phyloP scores from a whole-genome alignment of 2,113 vertebrate species.

The Ammodytes dubius region DNA sequence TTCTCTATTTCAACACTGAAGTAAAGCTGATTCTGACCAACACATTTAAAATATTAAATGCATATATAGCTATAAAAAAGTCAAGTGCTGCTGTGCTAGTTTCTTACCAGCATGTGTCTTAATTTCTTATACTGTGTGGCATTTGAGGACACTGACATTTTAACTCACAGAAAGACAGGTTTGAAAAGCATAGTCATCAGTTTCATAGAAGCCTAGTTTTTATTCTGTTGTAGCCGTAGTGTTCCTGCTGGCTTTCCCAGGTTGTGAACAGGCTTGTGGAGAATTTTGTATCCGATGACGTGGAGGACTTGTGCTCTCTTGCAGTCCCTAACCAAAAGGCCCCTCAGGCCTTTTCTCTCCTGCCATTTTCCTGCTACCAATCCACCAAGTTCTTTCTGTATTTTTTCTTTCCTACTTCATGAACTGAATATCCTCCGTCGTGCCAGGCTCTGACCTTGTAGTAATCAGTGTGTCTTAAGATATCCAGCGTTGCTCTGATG shows the following conservation, averaged over 20 bases:
- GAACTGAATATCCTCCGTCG: background rate
- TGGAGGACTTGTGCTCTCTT: slow-evolving; percentile 24
- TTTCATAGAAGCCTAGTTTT: background rate
- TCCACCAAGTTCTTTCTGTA: background rate
- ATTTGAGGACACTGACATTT: background rate
- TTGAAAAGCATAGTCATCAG: background rate
- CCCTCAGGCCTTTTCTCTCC: background rate
- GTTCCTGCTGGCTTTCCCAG: background rate
- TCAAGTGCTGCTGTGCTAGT: too few relatives aligned
- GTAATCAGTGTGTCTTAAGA: background rate
- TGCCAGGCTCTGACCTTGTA: background rate
- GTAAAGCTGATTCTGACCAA: too few relatives aligned
- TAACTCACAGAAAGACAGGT: background rate
- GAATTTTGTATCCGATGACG: background rate
- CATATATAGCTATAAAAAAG: background rate
- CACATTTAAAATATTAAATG: background rate
- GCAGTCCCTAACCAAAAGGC: slow-evolving; percentile 8
- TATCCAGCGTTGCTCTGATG: background rate
- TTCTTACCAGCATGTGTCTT: too few relatives aligned
- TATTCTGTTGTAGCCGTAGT: background rate
- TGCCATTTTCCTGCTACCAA: background rate
- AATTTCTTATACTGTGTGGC: too few relatives aligned
- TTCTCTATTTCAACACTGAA: too few relatives aligned
- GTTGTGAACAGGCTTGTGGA: background rate
- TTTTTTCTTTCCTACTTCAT: background rate